Evolutionary conservation across 2,797 vertebrate species (phyloP), one percentile per base, ranked within the genome.

Genomic region (Acrocephalus scirpaceus): DNA sequence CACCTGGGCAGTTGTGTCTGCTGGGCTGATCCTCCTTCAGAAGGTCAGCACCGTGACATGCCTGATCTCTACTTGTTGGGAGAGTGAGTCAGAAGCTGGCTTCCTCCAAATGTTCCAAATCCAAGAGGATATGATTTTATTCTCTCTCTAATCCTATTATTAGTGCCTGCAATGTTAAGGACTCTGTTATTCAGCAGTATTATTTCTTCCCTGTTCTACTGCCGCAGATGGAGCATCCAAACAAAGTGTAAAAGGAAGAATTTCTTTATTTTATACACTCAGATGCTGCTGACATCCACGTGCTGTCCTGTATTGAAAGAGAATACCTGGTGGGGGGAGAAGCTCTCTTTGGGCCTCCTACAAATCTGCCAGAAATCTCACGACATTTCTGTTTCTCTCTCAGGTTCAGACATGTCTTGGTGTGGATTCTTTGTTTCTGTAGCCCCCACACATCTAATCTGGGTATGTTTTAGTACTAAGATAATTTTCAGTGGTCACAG

Each of bases 101-200:
- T 90, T 92, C 75, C 89, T 90, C 81, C 74, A 90, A 38, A 90
- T 61, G 72, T 90, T 89, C 88, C 51, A 91, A 72, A 95, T 78
- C 70, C 79, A 88, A 92, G 67, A 75, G 56, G 47, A 91, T 69
- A 45, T 29, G 30, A 90, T 90, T 84, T 88, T 95, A 78, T 92
- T 90, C 73, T 61, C 30, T 81, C 54, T 81, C 48, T 82, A 88
- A 94, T 90, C 62, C 74, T 88, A 50, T 91, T 91, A 78, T 90
- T 94, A 89, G 50, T 93, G 48, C 38, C 83, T 92, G 76, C 67
- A 82, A 62, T 48, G 27, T 72, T 86, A 92, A 89, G 54, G 66
- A 70, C 62, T 82, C 32, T 87, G 64, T 90, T 96, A 92, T 91
- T 93, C 73, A 92, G 85, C 88, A 93, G 70, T 91, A 96, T 95